These are phyloP conservation scores for Sapayoa aenigma DNA, from an alignment of 2,113 vertebrate genomes.

Conservation along the genomic window DNA sequence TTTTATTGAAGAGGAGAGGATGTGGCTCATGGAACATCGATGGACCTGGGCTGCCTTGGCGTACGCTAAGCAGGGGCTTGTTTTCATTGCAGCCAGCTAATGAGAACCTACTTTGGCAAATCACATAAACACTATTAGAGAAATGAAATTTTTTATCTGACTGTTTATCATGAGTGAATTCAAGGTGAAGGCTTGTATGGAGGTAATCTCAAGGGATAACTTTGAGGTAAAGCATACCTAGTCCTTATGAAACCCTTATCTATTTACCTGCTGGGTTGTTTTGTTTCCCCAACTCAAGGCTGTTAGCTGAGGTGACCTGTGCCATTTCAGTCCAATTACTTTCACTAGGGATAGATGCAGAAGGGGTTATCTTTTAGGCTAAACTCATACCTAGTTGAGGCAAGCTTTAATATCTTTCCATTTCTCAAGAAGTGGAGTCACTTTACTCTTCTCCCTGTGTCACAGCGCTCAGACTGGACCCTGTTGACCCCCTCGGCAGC, in stretches of 20 bases:
- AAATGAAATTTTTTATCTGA: conserved; percentile 64
- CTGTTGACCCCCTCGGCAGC: neutral
- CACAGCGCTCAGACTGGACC: neutral
- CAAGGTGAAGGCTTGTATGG: neutral
- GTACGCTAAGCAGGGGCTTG: neutral
- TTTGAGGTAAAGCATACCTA: conserved; percentile 21
- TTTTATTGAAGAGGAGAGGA: conserved; percentile 59
- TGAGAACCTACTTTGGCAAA: conserved; percentile 39
- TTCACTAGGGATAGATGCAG: neutral
- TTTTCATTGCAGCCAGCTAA: conserved; percentile 28
- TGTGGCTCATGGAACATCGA: conserved; percentile 33
- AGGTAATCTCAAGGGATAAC: conserved; percentile 45
- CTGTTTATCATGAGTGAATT: conserved; percentile 48
- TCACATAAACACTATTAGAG: conserved; percentile 62
- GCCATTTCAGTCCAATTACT: neutral
- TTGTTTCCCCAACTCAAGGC: conserved; percentile 16
- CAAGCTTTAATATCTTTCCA: neutral
- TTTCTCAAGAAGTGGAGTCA: neutral
- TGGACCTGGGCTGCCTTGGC: neutral
- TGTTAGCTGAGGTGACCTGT: conserved; percentile 32
- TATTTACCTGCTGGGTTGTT: conserved; percentile 20
- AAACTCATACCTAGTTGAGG: neutral
- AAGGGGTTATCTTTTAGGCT: neutral
- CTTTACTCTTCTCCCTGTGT: neutral
- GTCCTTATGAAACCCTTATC: conserved; percentile 32